These are phyloP conservation scores for Pycnonotus jocosus DNA, from an alignment of 2,113 vertebrate genomes.

Conservation along the genomic window DNA sequence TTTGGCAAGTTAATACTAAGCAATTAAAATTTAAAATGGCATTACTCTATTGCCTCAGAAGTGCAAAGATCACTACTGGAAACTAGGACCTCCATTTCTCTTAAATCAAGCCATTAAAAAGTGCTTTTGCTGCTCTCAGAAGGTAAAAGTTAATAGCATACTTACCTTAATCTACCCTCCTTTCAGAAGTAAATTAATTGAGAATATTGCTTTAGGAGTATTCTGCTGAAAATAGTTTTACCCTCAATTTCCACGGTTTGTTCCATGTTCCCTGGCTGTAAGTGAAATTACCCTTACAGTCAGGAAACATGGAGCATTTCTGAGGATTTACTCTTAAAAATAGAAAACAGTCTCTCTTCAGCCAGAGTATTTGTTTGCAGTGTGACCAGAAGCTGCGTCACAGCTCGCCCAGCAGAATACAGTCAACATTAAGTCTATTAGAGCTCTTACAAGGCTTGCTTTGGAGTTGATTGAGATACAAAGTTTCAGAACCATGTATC, in stretches of 20 bases:
- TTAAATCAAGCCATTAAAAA: not conserved
- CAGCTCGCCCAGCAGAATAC: not conserved
- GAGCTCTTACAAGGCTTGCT: accelerated
- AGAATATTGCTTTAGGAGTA: not conserved
- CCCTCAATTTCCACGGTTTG: accelerated
- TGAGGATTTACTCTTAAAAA: not conserved
- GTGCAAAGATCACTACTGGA: not conserved
- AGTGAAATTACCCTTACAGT: not conserved
- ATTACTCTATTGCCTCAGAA: not conserved
- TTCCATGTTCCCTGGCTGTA: not conserved
- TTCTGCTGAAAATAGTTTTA: not conserved
- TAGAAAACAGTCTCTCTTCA: not conserved
- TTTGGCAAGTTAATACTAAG: not conserved
- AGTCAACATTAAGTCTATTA: not conserved
- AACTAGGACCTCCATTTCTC: not conserved
- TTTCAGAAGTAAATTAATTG: not conserved
- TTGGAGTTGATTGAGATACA: not conserved
- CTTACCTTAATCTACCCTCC: not conserved
- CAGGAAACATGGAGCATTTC: not conserved
- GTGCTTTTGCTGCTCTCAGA: not conserved
- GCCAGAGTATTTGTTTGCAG: not conserved
- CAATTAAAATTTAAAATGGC: not conserved
- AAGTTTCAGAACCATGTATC: not conserved
- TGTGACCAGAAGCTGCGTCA: not conserved
- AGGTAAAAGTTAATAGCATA: not conserved